Evolutionary conservation across 2,113 vertebrate species (phyloP), one percentile per base, ranked within the genome.

Genomic region (Columbina picui): DNA sequence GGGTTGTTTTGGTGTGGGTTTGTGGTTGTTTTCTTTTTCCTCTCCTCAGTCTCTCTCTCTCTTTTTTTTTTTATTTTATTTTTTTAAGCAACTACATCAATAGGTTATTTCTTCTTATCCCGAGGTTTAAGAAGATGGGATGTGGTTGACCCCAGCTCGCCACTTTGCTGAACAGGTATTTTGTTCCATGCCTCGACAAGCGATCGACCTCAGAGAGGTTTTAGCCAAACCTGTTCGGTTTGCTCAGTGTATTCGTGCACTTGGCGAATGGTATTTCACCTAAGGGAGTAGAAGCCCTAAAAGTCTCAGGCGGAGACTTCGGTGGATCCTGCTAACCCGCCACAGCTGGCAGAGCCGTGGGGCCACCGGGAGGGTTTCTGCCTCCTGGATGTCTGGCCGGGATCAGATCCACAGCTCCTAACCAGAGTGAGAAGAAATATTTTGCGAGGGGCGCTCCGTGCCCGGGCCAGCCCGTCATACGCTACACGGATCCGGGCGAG

Each of bases 201-300:
- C 7, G 12, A 91, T 59, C 18, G 63, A 21, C 80, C 26, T 26
- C 19, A 90, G 77, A 14, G 69, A 67, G 63, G 49, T 95, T 97
- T 97, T 85, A 65, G 27, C 56, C 30, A 50, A 79, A 92, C n/a
- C 65, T 71, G 68, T 27, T 69, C 84, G 85, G 32, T 83, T 39
- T 53, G 39, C 25, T 52, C 45, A 6, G 12, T 38, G 47, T 94
- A 61, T 87, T 91, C 94, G 96, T 97, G 96, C 96, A 95, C 97
- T 95, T 97, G 96, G 89, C 22, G 10, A 96, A 90, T 20, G 53
- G 43, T 25, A 45, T 90, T 93, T 57, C 75, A 45, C 34, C 25
- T 50, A 59, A 83, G 23, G 8, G 39, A 65, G 81, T 39, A 84
- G 61, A 93, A 89, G 19, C 36, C 36, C 56, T 69, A n/a, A 86